Base-by-base conservation (phyloP, 1,140 invertebrate species). In the Patella vulgata region DNA sequence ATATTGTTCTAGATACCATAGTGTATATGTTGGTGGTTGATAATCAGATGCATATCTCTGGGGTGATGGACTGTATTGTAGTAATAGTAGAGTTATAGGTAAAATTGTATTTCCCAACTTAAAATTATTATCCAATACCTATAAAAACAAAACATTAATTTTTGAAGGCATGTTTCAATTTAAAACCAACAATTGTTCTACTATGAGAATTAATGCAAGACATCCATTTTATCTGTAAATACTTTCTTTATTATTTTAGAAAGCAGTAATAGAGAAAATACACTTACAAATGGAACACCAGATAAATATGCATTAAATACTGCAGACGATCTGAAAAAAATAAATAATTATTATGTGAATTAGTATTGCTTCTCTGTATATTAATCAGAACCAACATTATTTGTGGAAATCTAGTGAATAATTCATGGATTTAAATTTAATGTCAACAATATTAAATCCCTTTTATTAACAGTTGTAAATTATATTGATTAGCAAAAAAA, bases 281-380 rank as follows among this genome's bases (percentile, higher is more conserved):
- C 61, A 78, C 78, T 75, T 71, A 87, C 85, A 70, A 82, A 80
- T 0, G 95, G 93, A 47, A 98, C 83, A 79, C 95, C 96, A 21
- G 93, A 90, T 74, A 99, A 85, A 78, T 97, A 99, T 5, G 95
- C 94, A 84, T 96, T 98, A 84, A 98, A 98, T 1, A 96, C 93
- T 5, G 96, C 90, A 0, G 95, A 97, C 55, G 89, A 87, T 78
- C 93, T 92, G 78, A 42, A 87, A 84, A 60, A 52, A 25, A 39
- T 30, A 63, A 62, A 59, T 31, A 50, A 60, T 44, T 4, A 65
- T n/a, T 17, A 53, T 17, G 30, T 52, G 40, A 21, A 23, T 36
- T 5, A 65, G 27, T 56, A 28, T 31, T 33, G 5, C n/a, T 48
- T n/a, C n/a, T n/a, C n/a, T n/a, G n/a, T n/a, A n/a, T n/a, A n/a